Conservation (phyloP, 2,797 vertebrate genomes). For the Anolis apletophallus region DNA sequence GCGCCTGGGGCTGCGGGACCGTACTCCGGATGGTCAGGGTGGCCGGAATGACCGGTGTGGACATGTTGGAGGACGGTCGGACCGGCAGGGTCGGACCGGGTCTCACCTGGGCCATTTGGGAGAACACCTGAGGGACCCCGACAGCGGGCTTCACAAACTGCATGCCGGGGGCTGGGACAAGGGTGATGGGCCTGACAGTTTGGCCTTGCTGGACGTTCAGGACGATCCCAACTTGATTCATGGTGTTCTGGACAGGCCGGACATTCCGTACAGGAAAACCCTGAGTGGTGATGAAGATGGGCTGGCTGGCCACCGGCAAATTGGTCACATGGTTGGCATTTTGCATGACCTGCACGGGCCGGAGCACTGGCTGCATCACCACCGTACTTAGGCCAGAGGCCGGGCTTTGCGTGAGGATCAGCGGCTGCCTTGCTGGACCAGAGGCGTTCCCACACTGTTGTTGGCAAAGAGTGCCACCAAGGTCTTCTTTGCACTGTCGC, state of each 20-base stretch:
- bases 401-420: conserved; percentile 83
- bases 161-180: conserved; percentile 85
- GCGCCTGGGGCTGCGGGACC: conserved; percentile 77
- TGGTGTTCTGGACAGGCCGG: conserved; percentile 81
- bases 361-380: conserved; percentile 84
- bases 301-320: conserved; percentile 79
- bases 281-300: conserved; percentile 88
- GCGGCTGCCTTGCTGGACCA: conserved; percentile 80
- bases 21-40: conserved; percentile 88
- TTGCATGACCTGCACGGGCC: conserved; percentile 84
- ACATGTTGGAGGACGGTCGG: conserved; percentile 80
- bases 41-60: conserved; percentile 88
- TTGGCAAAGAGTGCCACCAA: conserved; percentile 78
- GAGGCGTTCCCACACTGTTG: conserved; percentile 75
- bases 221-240: conserved; percentile 88
- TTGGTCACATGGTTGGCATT: conserved; percentile 80
- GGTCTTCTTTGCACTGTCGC: conserved; percentile 77
- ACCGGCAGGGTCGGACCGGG: conserved; percentile 74
- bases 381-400: conserved; percentile 78
- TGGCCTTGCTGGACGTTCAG: conserved; percentile 92
- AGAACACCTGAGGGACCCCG: conserved; percentile 85
- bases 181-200: conserved; percentile 89
- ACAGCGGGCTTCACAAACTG: conserved; percentile 86
- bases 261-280: conserved; percentile 88
- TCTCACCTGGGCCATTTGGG: conserved; percentile 84